phyloP scores from a whole-genome alignment of 2,888 invertebrate species.

The Drosophila histrio region DNA sequence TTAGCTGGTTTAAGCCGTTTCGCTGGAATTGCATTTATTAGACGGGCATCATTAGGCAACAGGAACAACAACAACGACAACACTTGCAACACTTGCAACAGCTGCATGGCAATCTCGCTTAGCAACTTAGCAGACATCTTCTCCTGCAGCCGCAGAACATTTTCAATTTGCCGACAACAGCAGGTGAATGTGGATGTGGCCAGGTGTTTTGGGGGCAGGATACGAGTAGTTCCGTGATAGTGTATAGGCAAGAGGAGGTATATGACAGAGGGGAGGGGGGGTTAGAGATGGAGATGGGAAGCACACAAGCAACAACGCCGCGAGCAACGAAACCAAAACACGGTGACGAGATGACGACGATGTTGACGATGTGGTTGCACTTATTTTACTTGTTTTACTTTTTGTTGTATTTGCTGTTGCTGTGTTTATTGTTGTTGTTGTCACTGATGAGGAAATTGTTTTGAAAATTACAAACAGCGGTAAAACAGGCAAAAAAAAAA shows the following conservation, averaged over 20 bases:
- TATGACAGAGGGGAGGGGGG: not conserved
- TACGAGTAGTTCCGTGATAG: conserved; percentile 1
- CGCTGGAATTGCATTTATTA: conserved; percentile 40
- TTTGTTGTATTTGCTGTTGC: not conserved
- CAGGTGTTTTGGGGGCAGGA: conserved; percentile 10
- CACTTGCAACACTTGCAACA: conserved; percentile 5
- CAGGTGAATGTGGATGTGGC: conserved; percentile 13
- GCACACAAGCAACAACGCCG: conserved; percentile 53
- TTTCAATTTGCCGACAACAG: conserved; percentile 65
- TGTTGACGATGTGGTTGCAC: conserved; percentile 65
- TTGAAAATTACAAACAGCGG: conserved; percentile 58
- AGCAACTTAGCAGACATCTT: conserved; percentile 63
- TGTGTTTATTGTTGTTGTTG: conserved; percentile 16
- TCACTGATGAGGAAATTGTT: conserved; percentile 75
- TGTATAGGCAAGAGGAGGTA: not conserved
- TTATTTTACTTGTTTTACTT: conserved; percentile 32
- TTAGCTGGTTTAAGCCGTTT: not conserved
- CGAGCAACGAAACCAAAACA: conserved; percentile 67
- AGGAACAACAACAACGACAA: conserved; percentile 9
- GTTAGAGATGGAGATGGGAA: not conserved
- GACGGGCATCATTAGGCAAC: conserved; percentile 40
- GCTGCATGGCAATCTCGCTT: conserved; percentile 45
- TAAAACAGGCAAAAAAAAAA: conserved; percentile 23
- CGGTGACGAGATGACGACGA: conserved; percentile 55
- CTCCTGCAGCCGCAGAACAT: conserved; percentile 53